Evolutionary conservation across 2,113 vertebrate genomes (phyloP), one percentile per base, ranked within the genome.

Genomic region (Pantherophis guttatus): DNA sequence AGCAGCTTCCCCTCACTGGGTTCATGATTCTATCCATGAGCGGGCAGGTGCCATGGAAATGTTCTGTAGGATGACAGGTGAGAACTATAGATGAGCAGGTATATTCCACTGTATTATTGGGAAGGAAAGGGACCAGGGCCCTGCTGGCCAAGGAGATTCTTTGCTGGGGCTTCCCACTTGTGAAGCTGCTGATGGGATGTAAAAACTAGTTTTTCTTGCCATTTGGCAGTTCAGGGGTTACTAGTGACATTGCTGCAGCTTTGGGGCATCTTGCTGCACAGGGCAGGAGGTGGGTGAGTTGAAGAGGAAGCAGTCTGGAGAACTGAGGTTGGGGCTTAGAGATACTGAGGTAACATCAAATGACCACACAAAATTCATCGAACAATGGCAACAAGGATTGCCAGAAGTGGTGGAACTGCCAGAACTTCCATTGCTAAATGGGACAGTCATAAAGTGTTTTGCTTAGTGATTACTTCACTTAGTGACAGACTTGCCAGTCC

Each of bases 41-140:
- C 0, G 0, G n/a, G n/a, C 15, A 75, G n/a, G 15, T 75, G 1
- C 6, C 29, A 33, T 17, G 13, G 13, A 75, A 75, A 75, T 0
- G 2, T 75, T 33, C n/a, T 75, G 75, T 19, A 81, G 17, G 70
- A 2, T 81, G 15, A 19, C 8, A 39, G n/a, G n/a, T 81, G 70
- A 81, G 7, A 81, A 39, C n/a, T 75, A 81, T 1, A 33, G 70
- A 39, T 81, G n/a, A 39, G 2, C n/a, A 33, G 8, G 75, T 81
- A 3, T 81, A 81, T 8, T 8, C 7, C 1, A 19, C 33, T 21
- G 29, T 8, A 33, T 17, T 44, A 9, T 33, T 39, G 15, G 7
- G 33, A 81, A 81, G 75, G 17, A 81, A 81, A 81, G 33, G 17
- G 33, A 81, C 33, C 75, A 44, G 17, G 33, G 33, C 17, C 75